These are phyloP conservation scores for Manduca sexta DNA, from an alignment of 1,140 invertebrate genomes.

Conservation along the genomic window DNA sequence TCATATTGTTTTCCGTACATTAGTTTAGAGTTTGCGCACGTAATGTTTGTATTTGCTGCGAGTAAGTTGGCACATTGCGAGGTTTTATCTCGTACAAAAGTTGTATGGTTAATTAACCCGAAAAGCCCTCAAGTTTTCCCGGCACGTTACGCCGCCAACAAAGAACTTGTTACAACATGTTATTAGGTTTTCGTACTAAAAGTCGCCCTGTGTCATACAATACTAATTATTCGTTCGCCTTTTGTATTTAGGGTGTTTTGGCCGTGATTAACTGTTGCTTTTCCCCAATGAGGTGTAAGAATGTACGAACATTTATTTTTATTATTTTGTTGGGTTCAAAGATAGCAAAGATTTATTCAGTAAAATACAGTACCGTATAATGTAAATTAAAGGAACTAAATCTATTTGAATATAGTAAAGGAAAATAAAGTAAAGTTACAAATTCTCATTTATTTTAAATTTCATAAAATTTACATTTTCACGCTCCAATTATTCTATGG, in stretches of 20 bases:
- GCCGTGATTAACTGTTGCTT: too few relatives aligned
- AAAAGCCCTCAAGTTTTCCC: conserved; percentile 49
- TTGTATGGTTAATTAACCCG: conserved; percentile 57
- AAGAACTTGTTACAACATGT: conserved; percentile 44
- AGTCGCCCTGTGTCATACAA: conserved; percentile 8
- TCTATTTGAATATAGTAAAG: too few relatives aligned
- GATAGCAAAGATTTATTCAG: too few relatives aligned
- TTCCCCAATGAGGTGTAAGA: too few relatives aligned
- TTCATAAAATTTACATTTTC: too few relatives aligned
- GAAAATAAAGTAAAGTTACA: too few relatives aligned
- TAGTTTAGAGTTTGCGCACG: conserved; percentile 21
- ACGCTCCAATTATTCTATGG: too few relatives aligned
- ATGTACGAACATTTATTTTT: too few relatives aligned
- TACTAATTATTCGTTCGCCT: conserved; percentile 1
- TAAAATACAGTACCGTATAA: too few relatives aligned
- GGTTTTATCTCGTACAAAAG: conserved; percentile 45
- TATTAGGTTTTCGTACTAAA: conserved; percentile 26
- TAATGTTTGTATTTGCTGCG: conserved; percentile 28
- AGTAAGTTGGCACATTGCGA: conserved; percentile 18
- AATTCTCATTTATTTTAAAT: too few relatives aligned
- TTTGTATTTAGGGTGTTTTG: not conserved
- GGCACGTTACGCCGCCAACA: conserved; percentile 46
- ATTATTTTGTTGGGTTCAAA: too few relatives aligned
- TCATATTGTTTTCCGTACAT: not conserved
- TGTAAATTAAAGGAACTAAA: too few relatives aligned